Conservation (phyloP, 2,113 vertebrate genomes). For the Stigmatopora argus region DNA sequence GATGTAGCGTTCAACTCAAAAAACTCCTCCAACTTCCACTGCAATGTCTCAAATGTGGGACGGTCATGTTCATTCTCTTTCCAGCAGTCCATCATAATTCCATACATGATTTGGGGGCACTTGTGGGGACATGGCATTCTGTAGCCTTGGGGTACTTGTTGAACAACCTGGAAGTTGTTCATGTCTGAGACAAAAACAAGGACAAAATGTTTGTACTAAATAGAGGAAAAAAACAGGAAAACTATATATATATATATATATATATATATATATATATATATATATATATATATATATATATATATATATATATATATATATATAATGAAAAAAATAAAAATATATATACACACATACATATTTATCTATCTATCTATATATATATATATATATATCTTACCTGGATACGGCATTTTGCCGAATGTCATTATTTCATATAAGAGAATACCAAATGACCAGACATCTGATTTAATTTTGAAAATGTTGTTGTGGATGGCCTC, state of each 20-base stretch:
- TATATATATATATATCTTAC: conserved; percentile 57
- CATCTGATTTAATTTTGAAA: conserved; percentile 90
- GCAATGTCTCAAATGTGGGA: conserved; percentile 82
- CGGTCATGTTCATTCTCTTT: conserved; percentile 49
- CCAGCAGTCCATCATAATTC: conserved; percentile 88
- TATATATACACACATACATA: no score
- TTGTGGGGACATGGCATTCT: conserved; percentile 73
- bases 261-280: no score
- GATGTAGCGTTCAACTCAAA: conserved; percentile 65
- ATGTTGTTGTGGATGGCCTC: conserved; percentile 79
- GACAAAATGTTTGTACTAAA: not conserved
- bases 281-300: no score
- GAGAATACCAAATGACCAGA: conserved; percentile 95
- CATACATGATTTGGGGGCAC: conserved; percentile 75
- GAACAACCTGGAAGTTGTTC: conserved; percentile 78
- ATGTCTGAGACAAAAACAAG: conserved; percentile 65
- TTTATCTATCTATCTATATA: no score
- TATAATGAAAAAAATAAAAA: no score
- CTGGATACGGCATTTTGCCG: conserved; percentile 85
- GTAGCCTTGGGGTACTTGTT: conserved; percentile 73
- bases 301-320: no score
- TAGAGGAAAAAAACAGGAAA: not conserved
- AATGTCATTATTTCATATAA: conserved; percentile 94
- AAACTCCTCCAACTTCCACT: conserved; percentile 76
- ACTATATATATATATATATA: not conserved